Percentiles rank a stretch among this genome's conserved stretches.
phyloP scores from a whole-genome alignment of 2,888 invertebrate genomes.

The Neria commutata region DNA sequence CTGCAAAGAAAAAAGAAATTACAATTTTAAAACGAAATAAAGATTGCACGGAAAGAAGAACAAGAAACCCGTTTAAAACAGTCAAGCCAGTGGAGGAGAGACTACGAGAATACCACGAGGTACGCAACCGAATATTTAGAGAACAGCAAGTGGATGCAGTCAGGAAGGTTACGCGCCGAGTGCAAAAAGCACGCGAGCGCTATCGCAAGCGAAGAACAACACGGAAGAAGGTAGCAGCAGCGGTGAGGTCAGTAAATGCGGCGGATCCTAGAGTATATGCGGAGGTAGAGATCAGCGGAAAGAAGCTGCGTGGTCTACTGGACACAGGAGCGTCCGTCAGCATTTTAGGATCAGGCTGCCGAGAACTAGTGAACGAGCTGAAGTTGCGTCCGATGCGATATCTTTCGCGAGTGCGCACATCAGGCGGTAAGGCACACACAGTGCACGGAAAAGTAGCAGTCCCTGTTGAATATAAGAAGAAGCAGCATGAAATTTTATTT shows the following conservation, averaged over 20 bases:
- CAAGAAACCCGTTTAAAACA: no score
- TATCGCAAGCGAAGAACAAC: no score
- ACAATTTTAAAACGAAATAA: no score
- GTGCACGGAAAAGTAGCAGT: not conserved
- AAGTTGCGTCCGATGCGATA: not conserved
- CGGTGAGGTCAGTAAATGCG: not conserved
- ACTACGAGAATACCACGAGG: no score
- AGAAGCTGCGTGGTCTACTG: constrained; percentile 8
- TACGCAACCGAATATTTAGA: no score
- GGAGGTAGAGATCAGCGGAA: not conserved
- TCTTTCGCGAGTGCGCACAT: not conserved
- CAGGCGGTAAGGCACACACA: not conserved
- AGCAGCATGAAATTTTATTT: not conserved
- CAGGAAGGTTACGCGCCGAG: no score
- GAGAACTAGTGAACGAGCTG: not conserved
- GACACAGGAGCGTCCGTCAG: constrained; percentile 18
- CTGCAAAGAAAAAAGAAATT: no score
- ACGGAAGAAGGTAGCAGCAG: no score
- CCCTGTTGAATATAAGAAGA: not conserved
- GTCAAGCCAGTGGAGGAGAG: no score
- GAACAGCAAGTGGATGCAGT: no score
- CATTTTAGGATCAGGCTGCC: constrained; percentile 8
- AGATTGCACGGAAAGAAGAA: no score
- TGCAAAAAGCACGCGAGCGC: no score
- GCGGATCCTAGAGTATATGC: not conserved